Percentiles rank a stretch among this genome's conserved stretches.
Evolutionary conservation across 2,113 vertebrate genomes (phyloP).

Genomic region (Promerops cafer): DNA sequence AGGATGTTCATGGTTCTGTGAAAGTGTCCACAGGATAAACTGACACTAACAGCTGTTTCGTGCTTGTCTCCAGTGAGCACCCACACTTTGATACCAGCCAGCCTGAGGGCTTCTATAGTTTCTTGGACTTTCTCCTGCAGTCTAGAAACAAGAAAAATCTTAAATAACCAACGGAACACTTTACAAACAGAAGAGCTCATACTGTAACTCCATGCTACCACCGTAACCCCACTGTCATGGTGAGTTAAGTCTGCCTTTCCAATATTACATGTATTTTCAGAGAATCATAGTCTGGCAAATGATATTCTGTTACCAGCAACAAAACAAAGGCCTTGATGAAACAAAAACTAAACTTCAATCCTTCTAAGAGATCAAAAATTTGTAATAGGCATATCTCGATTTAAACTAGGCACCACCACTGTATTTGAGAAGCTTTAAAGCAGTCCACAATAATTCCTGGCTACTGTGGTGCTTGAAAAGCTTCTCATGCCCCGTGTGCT

Average conservation of each 20-base stretch:
- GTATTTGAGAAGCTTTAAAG: neutral
- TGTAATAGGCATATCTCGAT: neutral
- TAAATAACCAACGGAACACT: neutral
- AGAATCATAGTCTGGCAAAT: neutral
- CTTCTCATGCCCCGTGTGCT: neutral
- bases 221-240: neutral
- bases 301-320: neutral
- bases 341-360: neutral
- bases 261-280: neutral
- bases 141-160: slow-evolving; percentile 67
- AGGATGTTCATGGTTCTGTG: slow-evolving; percentile 95
- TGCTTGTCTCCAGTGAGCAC: slow-evolving; percentile 96
- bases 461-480: neutral
- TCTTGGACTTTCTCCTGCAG: slow-evolving; percentile 96
- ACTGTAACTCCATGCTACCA: neutral
- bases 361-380: neutral
- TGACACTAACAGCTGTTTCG: slow-evolving; percentile 94
- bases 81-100: slow-evolving; percentile 98
- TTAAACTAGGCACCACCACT: neutral
- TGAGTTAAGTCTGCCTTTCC: neutral
- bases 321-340: neutral
- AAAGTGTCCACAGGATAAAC: slow-evolving; percentile 94
- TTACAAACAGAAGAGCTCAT: neutral
- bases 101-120: slow-evolving; percentile 90
- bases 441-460: neutral